A percentile compares a stretch with the other conserved stretches of the same genome.
Evolutionary conservation across 1,140 invertebrate species (phyloP).

Genomic region (Brachionus angularis): DNA sequence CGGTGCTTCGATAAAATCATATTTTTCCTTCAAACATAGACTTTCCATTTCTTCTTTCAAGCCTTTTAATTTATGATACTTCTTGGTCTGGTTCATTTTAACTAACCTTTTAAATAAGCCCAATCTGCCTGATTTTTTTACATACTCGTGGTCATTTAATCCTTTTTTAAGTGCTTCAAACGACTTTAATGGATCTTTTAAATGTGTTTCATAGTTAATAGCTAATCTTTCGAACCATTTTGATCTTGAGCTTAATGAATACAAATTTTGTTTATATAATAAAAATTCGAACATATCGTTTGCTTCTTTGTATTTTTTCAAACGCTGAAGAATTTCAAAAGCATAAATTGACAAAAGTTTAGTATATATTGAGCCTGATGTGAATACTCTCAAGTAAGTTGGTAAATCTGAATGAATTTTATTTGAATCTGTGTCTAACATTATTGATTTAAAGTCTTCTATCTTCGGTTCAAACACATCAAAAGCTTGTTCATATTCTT

Average conservation of each 20-base stretch:
- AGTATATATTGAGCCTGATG: constrained; percentile 57
- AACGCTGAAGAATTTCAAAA: constrained; percentile 59
- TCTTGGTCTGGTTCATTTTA: constrained; percentile 34
- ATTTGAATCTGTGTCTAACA: constrained; percentile 36
- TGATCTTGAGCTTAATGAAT: constrained; percentile 58
- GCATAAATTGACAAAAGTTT: constrained; percentile 55
- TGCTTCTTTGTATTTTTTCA: constrained; percentile 59
- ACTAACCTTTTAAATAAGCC: neutral
- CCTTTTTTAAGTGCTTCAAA: constrained; percentile 9
- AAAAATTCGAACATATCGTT: constrained; percentile 57
- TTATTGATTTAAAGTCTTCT: neutral
- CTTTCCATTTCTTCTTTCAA: constrained; percentile 49
- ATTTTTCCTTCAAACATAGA: constrained; percentile 45
- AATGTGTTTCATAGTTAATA: constrained; percentile 61
- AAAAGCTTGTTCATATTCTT: constrained; percentile 50
- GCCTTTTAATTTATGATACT: constrained; percentile 45
- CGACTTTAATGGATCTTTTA: constrained; percentile 58
- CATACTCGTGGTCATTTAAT: neutral
- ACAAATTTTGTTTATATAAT: constrained; percentile 55
- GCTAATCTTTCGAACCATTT: constrained; percentile 62
- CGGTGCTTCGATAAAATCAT: constrained; percentile 45
- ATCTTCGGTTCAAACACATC: constrained; percentile 46
- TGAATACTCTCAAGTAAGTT: constrained; percentile 58
- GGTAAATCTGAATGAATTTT: constrained; percentile 55
- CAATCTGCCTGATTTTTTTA: neutral